Evolutionary conservation across 2,113 vertebrate species (phyloP).

Genomic region (Benitochromis conjunctus): DNA sequence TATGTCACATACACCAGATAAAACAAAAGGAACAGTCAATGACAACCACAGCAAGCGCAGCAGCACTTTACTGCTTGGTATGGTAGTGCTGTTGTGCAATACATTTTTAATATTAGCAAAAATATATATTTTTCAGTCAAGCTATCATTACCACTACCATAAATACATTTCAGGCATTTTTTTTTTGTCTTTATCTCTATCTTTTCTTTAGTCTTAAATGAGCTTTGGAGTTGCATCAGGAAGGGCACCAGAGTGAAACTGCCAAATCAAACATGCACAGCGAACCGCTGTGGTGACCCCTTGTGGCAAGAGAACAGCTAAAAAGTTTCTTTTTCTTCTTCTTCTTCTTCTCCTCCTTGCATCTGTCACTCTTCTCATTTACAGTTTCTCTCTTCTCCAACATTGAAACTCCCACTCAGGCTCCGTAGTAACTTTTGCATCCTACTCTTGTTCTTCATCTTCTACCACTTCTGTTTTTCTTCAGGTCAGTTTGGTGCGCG

Average conservation of each 20-base stretch:
- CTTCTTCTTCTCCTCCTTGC: background rate
- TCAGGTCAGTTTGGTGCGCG: background rate
- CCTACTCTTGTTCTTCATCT: conserved; percentile 23
- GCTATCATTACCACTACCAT: background rate
- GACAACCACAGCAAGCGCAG: background rate
- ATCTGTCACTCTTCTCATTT: background rate
- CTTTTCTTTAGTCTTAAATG: background rate
- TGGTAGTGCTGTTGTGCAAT: background rate
- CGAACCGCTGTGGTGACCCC: background rate
- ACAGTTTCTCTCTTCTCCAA: conserved; percentile 9
- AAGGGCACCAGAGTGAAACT: background rate
- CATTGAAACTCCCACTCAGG: conserved; percentile 11
- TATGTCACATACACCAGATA: background rate
- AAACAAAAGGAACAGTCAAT: background rate
- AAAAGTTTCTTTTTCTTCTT: background rate
- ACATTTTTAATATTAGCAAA: background rate
- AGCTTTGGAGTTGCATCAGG: no score
- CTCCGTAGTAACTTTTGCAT: conserved; percentile 20
- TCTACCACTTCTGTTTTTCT: conserved; percentile 18
- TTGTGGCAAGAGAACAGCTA: background rate
- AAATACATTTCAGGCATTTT: background rate
- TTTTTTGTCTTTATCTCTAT: background rate
- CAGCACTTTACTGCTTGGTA: background rate
- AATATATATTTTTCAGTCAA: background rate
- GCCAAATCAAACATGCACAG: background rate